Evolutionary conservation across 2,888 invertebrate genomes (phyloP).

Genomic region (Chesias legatella): DNA sequence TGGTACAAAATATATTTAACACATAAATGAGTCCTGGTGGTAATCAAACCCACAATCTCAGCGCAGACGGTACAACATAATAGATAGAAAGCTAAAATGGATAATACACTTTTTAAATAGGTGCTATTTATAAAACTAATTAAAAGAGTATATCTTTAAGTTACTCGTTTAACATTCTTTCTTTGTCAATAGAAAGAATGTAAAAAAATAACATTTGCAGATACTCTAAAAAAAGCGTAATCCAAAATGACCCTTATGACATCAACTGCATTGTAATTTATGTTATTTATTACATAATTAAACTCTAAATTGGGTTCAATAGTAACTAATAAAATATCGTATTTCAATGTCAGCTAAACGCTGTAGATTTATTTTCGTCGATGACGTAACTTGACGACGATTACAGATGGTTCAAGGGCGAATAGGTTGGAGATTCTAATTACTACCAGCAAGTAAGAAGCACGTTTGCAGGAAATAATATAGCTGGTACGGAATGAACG

Average conservation of each 20-base stretch:
- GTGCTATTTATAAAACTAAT: no score
- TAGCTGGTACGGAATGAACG: constrained; percentile 5
- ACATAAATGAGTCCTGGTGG: no score
- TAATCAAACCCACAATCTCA: no score
- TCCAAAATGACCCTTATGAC: background rate
- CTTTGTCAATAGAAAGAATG: no score
- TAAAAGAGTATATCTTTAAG: no score
- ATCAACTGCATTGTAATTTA: background rate
- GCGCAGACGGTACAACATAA: no score
- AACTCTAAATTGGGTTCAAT: background rate
- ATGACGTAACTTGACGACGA: constrained; percentile 38
- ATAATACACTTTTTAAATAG: no score
- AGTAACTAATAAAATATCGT: constrained; percentile 1
- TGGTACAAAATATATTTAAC: no score
- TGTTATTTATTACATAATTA: constrained; percentile 5
- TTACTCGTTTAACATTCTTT: constrained; percentile 5
- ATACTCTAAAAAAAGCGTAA: no score
- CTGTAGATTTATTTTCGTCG: constrained; percentile 55
- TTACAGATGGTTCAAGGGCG: constrained; percentile 35
- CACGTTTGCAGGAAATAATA: constrained; percentile 15
- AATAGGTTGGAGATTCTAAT: constrained; percentile 22
- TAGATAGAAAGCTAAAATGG: no score
- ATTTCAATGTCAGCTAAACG: constrained; percentile 1
- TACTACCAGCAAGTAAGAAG: constrained; percentile 2
- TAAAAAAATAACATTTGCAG: no score